Conservation (phyloP, 2,797 vertebrate species). For the Mormyrops attenuatus region DNA sequence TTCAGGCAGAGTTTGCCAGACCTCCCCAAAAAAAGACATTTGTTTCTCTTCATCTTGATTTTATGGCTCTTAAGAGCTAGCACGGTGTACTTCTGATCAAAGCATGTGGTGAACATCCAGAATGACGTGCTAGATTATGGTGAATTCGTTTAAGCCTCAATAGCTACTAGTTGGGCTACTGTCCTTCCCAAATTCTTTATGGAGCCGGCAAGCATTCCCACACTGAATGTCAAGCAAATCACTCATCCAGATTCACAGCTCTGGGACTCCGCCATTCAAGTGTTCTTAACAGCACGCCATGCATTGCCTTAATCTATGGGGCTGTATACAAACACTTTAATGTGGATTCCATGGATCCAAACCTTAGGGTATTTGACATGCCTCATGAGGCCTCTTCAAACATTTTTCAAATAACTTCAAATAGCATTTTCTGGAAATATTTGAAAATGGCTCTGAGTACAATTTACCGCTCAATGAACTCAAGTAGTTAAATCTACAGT, state of each 20-base stretch:
- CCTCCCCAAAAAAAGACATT: not conserved
- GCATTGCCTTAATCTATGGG: not conserved
- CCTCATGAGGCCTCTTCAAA: not conserved
- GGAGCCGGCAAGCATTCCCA: not conserved
- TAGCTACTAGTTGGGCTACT: not conserved
- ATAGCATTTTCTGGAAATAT: not conserved
- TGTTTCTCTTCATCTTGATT: not conserved
- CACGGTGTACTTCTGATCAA: not conserved
- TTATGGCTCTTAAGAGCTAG: constrained; percentile 1
- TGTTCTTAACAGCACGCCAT: not conserved
- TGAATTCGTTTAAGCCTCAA: not conserved
- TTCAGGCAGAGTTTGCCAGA: not conserved
- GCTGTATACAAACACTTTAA: constrained; percentile 4
- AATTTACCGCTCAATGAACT: not conserved
- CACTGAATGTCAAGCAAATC: not conserved
- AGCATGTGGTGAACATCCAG: not conserved
- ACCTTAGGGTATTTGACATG: constrained; percentile 6
- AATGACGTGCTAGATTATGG: not conserved
- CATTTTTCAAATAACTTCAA: not conserved
- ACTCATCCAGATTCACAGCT: not conserved
- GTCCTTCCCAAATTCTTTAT: not conserved
- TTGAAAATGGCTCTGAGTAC: not conserved
- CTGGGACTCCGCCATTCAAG: not conserved
- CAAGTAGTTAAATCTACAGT: not conserved
- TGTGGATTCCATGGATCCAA: not conserved